Evolutionary conservation across 2,113 vertebrate genomes (phyloP).

Genomic region (Acrocephalus arundinaceus): DNA sequence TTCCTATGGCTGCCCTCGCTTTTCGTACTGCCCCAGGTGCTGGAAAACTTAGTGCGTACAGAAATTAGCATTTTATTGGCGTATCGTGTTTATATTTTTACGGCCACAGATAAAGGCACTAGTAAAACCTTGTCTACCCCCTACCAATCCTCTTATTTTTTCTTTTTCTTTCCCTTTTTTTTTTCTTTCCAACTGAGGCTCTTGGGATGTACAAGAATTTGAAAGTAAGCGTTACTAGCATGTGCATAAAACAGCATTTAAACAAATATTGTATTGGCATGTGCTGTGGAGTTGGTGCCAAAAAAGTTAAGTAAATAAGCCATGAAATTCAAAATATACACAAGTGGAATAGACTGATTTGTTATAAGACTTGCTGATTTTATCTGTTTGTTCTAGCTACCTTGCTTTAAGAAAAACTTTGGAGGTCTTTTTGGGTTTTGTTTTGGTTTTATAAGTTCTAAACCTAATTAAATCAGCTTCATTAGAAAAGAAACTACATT

Average conservation of each 20-base stretch:
- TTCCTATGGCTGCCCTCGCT: not conserved
- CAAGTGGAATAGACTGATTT: conserved; percentile 60
- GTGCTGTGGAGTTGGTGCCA: conserved; percentile 72
- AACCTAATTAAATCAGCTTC: not conserved
- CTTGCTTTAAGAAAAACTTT: conserved; percentile 1
- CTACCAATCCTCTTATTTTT: not conserved
- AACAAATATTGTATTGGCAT: conserved; percentile 81
- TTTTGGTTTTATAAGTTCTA: not conserved
- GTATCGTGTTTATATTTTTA: conserved; percentile 38
- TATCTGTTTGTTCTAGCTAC: conserved; percentile 63
- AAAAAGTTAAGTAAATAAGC: conserved; percentile 81
- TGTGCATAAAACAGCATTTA: conserved; percentile 77
- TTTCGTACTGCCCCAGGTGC: not conserved
- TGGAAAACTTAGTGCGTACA: not conserved
- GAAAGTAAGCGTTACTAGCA: conserved; percentile 73
- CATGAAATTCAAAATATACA: conserved; percentile 81
- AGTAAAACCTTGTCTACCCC: conserved; percentile 62
- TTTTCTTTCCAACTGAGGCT: not conserved
- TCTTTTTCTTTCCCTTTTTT: not conserved
- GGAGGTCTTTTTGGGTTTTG: not conserved
- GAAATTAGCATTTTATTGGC: not conserved
- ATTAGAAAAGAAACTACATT: not conserved
- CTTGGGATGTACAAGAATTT: conserved; percentile 73
- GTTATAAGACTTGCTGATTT: conserved; percentile 50
- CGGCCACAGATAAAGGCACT: conserved; percentile 59